Evolutionary conservation across 2,113 vertebrate species (phyloP).

Genomic region (Sebastes fasciatus): DNA sequence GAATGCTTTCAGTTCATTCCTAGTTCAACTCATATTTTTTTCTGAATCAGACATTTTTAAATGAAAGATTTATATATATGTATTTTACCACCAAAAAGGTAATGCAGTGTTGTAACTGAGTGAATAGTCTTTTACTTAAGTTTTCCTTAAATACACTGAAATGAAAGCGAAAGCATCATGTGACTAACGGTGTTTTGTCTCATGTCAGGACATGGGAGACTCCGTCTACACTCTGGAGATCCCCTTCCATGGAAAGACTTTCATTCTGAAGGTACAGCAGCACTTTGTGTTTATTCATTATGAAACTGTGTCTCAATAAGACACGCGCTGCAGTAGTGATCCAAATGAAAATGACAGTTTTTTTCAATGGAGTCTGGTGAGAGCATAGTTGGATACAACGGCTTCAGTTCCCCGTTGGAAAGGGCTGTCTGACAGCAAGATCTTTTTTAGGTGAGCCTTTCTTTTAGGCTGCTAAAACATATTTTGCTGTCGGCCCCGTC

Average conservation of each 20-base stretch:
- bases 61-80: not conserved
- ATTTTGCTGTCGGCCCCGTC: no score
- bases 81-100: not conserved
- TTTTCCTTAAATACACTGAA: not conserved
- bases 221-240: conserved; percentile 94
- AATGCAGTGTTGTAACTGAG: no score
- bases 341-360: no score
- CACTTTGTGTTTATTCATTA: not conserved
- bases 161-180: not conserved
- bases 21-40: not conserved
- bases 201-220: conserved; percentile 90
- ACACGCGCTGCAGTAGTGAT: not conserved
- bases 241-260: conserved; percentile 95
- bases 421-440: no score
- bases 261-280: conserved; percentile 94
- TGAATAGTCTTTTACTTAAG: no score
- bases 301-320: not conserved
- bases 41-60: not conserved
- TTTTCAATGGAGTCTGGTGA: no score
- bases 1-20: not conserved
- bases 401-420: no score
- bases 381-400: no score
- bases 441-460: no score
- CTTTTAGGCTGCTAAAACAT: no score
- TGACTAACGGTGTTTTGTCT: conserved; percentile 7